Base-by-base conservation (phyloP, 2,113 vertebrate genomes). In the Ancistrus triradiatus region DNA sequence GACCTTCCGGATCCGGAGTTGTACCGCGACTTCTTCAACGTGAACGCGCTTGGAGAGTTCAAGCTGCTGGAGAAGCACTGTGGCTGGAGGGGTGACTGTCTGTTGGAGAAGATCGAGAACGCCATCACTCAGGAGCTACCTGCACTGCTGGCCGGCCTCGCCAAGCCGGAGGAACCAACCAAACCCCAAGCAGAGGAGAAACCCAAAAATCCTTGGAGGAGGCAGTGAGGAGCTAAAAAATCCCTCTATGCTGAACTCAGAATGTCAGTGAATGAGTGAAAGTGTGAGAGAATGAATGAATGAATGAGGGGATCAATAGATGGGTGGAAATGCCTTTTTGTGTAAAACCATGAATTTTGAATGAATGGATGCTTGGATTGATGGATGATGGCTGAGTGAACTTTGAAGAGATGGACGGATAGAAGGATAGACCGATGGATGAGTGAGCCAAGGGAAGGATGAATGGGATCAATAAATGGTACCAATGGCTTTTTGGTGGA, bases 11-110 rank as follows among this genome's bases (percentile, higher is more conserved):
- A 94, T 77, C 91, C 91, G 0, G 93, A 97, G 62, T 92, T 95
- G 38, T 99, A 99, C 69, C 95, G 92, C 75, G 95, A 98, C 88
- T 99, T 99, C 85, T 99, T 99, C 77, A 95, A 94, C 69, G 86
- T 98, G 76, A 98, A 98, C 69, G 87, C 93, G 2, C 84, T 97
- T 66, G 80, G 84, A 68, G 86, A 81, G 74, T 98, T 99, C 84
- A 97, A 98, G 83, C 83, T 92, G 15, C 86, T 98, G 15, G 84
- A 93, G 6, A 79, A 92, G 65, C 95, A 96, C 81, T 99, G 95
- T 75, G 93, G 93, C 75, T 98, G 97, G 82, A 93, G 93, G 76
- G 93, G 93, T 52, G 93, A 95, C 27, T 99, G 97, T 76, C 90
- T 93, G 70, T 83, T 99, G 73, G 94, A 97, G 55, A 99, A 95